phyloP scores from a whole-genome alignment of 2,888 invertebrate genomes.

The Callyntrura sp. region DNA sequence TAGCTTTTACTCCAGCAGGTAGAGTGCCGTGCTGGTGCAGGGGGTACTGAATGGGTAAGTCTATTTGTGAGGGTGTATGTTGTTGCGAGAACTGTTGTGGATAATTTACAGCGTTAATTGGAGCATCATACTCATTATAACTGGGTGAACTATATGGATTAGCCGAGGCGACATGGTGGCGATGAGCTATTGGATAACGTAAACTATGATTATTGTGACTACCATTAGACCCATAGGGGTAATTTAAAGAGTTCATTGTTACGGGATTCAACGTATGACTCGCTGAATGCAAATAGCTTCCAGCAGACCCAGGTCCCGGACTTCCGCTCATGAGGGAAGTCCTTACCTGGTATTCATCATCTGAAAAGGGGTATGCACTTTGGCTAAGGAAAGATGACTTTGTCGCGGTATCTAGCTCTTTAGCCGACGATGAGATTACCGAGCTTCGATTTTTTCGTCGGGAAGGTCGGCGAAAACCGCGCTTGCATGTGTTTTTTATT shows the following conservation, averaged over 20 bases:
- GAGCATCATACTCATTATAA: slow-evolving; percentile 83
- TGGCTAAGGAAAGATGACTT: slow-evolving; percentile 83
- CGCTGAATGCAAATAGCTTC: slow-evolving; percentile 61
- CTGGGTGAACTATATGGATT: slow-evolving; percentile 80
- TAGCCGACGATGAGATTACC: slow-evolving; percentile 81
- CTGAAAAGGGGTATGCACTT: slow-evolving; percentile 82
- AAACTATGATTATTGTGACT: slow-evolving; percentile 79
- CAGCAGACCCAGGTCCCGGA: slow-evolving; percentile 73
- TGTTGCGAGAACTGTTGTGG: slow-evolving; percentile 77
- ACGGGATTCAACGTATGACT: slow-evolving; percentile 78
- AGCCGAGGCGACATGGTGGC: slow-evolving; percentile 76
- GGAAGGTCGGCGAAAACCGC: slow-evolving; percentile 80
- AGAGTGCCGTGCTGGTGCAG: slow-evolving; percentile 78
- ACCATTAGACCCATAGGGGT: slow-evolving; percentile 77
- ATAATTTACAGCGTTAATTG: slow-evolving; percentile 80
- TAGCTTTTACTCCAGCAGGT: slow-evolving; percentile 78
- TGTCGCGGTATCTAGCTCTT: slow-evolving; percentile 81
- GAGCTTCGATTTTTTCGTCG: slow-evolving; percentile 81
- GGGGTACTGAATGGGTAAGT: slow-evolving; percentile 80
- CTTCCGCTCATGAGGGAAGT: slow-evolving; percentile 82
- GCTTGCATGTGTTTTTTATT: slow-evolving; percentile 92
- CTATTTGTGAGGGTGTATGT: slow-evolving; percentile 75
- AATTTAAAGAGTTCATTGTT: slow-evolving; percentile 81
- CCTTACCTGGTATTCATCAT: slow-evolving; percentile 82
- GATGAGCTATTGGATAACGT: slow-evolving; percentile 69